Evolutionary conservation across 2,113 vertebrate species (phyloP), one percentile per base, ranked within the genome.

Genomic region (Leucosticte australis): DNA sequence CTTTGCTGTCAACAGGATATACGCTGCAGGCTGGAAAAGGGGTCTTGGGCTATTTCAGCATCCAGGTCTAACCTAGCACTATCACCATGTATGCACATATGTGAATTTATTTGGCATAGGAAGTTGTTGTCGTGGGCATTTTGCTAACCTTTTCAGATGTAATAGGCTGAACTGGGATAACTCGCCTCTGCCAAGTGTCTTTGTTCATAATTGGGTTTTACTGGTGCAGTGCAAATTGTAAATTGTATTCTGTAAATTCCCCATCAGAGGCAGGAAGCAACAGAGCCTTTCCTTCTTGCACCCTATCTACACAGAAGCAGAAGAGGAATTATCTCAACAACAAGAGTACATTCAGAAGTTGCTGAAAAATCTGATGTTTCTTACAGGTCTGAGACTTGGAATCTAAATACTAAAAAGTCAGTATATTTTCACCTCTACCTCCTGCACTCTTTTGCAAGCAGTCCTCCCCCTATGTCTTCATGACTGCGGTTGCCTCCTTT

Each of bases 401-500:
- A 95, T 65, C 80, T 68, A 42, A 89, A 64, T 64, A 37, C n/a
- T 83, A 41, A 74, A 37, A 89, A 67, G 50, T 80, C 79, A 46
- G 47, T 56, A 39, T 26, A 55, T 89, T 95, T 90, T 70, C 68
- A 81, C 39, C 19, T 92, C 60, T 86, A 11, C 30, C 42, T 63
- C 30, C 41, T 56, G 53, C 47, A 23, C 59, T 42, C 35, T 77
- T 41, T 81, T 82, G 53, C 81, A 82, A 84, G 77, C 77, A 35
- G 37, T 82, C 59, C 23, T 92, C 17, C 44, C 53, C 30, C 63
- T 47, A 20, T 79, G 47, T 83, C 81, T 95, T 95, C 80, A 56
- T 55, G 87, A 22, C 77, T 91, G 92, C 4, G 3, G 91, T 90
- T 87, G 35, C 37, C 80, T 92, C 83, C 65, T 96, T 94, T 92